These are phyloP conservation scores for Azemiops feae DNA, from an alignment of 2,113 vertebrate species.

Conservation along the genomic window DNA sequence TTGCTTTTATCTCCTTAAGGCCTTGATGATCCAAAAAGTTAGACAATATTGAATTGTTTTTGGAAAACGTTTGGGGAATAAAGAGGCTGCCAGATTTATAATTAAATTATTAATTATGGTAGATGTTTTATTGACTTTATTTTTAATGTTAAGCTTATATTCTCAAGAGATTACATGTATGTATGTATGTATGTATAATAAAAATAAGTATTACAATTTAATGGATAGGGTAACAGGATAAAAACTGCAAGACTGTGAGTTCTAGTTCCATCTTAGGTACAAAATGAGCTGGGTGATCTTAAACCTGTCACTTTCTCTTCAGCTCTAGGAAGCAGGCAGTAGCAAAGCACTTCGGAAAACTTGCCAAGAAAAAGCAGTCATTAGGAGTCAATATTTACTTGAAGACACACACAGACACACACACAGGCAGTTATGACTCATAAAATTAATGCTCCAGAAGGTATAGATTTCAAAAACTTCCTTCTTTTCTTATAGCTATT, in stretches of 20 bases:
- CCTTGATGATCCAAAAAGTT: neutral
- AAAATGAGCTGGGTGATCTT: too few relatives aligned
- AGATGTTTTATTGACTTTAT: neutral
- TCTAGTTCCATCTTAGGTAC: too few relatives aligned
- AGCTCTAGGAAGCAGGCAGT: neutral
- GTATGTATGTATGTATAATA: too few relatives aligned
- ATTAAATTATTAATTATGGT: neutral
- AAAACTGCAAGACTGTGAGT: too few relatives aligned
- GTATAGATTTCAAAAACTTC: constrained; percentile 28
- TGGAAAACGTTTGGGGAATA: neutral
- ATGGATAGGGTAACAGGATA: too few relatives aligned
- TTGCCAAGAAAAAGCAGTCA: neutral
- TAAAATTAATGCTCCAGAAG: constrained; percentile 24
- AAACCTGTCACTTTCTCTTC: too few relatives aligned
- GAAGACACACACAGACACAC: neutral
- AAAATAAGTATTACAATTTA: too few relatives aligned
- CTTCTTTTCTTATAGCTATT: neutral
- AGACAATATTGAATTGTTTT: neutral
- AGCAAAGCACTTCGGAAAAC: neutral
- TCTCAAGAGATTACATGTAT: neutral
- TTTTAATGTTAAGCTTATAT: neutral
- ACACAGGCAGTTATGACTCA: neutral
- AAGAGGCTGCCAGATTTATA: neutral
- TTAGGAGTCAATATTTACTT: neutral
- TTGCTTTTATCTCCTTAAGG: neutral